Base-by-base conservation (phyloP, 2,797 vertebrate genomes). In the Anas georgica region DNA sequence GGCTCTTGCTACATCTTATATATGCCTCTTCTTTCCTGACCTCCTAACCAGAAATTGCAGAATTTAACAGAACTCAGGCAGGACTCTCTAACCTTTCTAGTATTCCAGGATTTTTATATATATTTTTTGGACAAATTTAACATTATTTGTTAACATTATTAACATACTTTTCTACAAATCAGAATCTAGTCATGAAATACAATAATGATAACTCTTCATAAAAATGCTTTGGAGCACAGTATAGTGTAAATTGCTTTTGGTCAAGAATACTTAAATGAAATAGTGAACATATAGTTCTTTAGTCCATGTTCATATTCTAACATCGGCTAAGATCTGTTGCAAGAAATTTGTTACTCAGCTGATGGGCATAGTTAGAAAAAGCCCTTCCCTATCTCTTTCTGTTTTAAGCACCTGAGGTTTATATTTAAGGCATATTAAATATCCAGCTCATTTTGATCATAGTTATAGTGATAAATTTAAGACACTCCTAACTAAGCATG, bases 241-340 rank as follows among this genome's bases (percentile, higher is more conserved):
- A 31, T 15, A 45, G 20, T 72, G 52, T 48, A 90, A 91, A 91
- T 90, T 83, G 52, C 43, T 93, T 91, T 35, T 81, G 56, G 75
- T 88, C 64, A 69, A 92, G 55, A 82, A 83, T 74, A 66, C 67
- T 86, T 89, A 77, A 82, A 43, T 86, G 41, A 77, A 93, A 85
- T 33, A 88, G 66, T 45, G 90, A 83, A 76, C 1, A 21, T 58
- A 74, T 87, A 83, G 82, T 86, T 35, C 31, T 89, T 88, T 67
- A 83, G n/a, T 68, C 28, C 33, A 72, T 29, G 90, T 95, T 52
- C 56, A 52, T 73, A 86, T 94, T 89, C 52, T 66, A 92, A 83
- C 3, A 1, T 43, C 83, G 59, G 37, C n/a, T 86, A 80, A 79
- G 79, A 88, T 88, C 82, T 90, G n/a, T 52, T 93, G 55, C 12